Evolutionary conservation across 2,797 vertebrate genomes (phyloP).

Genomic region (Poeciliopsis paucimaculata): DNA sequence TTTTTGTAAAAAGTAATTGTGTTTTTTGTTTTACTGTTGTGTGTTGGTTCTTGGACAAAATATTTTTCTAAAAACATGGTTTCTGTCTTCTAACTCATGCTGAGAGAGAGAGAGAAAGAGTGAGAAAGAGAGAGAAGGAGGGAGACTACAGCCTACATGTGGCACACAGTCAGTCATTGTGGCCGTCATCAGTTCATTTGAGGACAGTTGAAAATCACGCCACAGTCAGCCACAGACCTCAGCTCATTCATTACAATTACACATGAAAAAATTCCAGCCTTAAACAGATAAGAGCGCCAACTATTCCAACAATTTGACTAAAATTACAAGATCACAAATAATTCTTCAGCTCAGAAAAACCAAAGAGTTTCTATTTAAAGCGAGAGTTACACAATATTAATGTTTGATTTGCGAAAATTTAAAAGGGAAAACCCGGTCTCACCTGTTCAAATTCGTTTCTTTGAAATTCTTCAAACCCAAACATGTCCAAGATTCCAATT

Average conservation of each 20-base stretch:
- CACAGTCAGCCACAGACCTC: conserved; percentile 57
- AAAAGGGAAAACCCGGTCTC: conserved; percentile 27
- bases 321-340: conserved; percentile 8
- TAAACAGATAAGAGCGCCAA: conserved; percentile 41
- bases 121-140: neutral
- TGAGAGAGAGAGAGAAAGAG: neutral
- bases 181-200: conserved; percentile 57
- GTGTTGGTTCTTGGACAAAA: neutral
- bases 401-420: neutral
- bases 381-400: neutral
- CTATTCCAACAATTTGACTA: conserved; percentile 58
- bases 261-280: conserved; percentile 40
- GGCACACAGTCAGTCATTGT: conserved; percentile 58
- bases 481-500: conserved; percentile 92
- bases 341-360: conserved; percentile 13
- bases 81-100: neutral
- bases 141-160: conserved; percentile 23
- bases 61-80: neutral
- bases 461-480: conserved; percentile 94
- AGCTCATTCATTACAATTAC: conserved; percentile 66
- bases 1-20: neutral
- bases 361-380: conserved; percentile 9
- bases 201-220: conserved; percentile 66
- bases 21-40: neutral
- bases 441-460: conserved; percentile 95